phyloP scores from a whole-genome alignment of 2,113 vertebrate species.

The Chauna torquata region DNA sequence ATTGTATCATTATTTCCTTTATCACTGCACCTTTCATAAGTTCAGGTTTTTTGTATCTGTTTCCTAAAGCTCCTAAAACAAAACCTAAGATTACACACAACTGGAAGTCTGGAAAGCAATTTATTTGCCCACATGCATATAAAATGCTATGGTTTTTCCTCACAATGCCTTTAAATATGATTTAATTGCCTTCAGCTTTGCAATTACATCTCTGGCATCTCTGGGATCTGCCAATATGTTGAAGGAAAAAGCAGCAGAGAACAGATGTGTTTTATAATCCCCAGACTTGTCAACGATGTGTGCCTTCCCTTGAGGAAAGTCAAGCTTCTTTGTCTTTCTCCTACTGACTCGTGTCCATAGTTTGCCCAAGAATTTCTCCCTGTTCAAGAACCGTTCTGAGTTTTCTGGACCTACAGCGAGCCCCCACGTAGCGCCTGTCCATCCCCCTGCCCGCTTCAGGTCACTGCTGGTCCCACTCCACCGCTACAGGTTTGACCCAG shows the following conservation, averaged over 20 bases:
- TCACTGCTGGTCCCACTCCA: background rate
- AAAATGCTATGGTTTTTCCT: background rate
- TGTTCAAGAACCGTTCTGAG: background rate
- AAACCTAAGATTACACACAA: background rate
- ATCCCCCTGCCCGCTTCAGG: background rate
- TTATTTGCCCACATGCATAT: background rate
- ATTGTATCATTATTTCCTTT: background rate
- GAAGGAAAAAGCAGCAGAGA: background rate
- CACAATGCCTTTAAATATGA: background rate
- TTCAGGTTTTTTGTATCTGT: fast-evolving
- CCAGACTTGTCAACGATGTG: background rate
- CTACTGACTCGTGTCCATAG: background rate
- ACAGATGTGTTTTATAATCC: background rate
- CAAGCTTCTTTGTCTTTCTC: background rate
- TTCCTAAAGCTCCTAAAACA: background rate
- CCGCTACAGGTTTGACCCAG: background rate
- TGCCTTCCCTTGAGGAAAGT: background rate
- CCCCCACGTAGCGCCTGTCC: fast-evolving
- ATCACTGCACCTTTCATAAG: background rate
- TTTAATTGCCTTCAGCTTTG: background rate
- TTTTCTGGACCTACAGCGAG: background rate
- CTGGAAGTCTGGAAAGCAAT: background rate
- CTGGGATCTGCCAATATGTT: background rate
- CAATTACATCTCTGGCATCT: background rate
- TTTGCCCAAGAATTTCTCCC: background rate